phyloP scores from a whole-genome alignment of 2,113 vertebrate genomes.

The Vulpes lagopus region DNA sequence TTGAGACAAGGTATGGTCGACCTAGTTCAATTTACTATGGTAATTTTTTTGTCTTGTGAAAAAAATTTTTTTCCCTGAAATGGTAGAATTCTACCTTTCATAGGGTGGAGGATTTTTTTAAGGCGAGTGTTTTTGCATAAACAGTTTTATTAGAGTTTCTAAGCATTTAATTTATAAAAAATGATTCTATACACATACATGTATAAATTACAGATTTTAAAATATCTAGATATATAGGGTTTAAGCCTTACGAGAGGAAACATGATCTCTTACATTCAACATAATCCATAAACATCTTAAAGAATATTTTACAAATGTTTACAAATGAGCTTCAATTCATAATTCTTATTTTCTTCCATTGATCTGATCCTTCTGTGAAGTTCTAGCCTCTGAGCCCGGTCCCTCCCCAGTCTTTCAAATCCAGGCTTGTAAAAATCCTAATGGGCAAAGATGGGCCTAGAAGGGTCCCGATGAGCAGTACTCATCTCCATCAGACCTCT shows the following conservation, averaged over 20 bases:
- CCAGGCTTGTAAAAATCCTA: neutral
- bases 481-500: neutral
- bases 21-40: neutral
- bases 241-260: neutral
- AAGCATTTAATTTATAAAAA: conserved; percentile 33
- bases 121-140: neutral
- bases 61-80: neutral
- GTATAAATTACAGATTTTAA: conserved; percentile 19
- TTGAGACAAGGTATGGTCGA: neutral
- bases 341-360: neutral
- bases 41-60: neutral
- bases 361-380: neutral
- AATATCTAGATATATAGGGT: neutral
- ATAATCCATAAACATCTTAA: neutral
- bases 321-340: conserved; percentile 14
- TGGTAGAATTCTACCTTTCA: neutral
- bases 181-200: conserved; percentile 3
- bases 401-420: neutral
- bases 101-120: neutral
- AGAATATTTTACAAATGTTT: conserved; percentile 19
- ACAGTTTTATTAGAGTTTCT: conserved; percentile 31
- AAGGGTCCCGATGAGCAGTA: neutral
- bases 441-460: neutral
- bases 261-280: neutral
- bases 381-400: conserved; percentile 18